Evolutionary conservation across 2,113 vertebrate species (phyloP).

Genomic region (Synchiropus splendidus): DNA sequence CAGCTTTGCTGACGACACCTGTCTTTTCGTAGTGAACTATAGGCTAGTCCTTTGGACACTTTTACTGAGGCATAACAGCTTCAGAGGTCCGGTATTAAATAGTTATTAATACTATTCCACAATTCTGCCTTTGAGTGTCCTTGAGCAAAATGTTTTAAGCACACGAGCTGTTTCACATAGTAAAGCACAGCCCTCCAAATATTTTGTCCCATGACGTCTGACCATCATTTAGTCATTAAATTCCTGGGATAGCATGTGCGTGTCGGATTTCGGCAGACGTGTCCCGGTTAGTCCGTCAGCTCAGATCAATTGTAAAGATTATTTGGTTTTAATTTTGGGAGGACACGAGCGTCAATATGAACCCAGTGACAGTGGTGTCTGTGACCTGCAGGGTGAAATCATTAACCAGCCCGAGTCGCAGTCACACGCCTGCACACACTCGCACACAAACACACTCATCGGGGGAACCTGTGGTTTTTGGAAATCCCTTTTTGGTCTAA

Average conservation of each 20-base stretch:
- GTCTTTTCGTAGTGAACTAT: too few species aligned
- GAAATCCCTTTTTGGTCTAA: not conserved
- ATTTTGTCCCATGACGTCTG: not conserved
- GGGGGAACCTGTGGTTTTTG: conserved; percentile 4
- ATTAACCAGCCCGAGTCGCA: conserved; percentile 31
- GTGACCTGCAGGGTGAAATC: conserved; percentile 53
- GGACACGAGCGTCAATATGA: conserved; percentile 30
- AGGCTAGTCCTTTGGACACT: too few species aligned
- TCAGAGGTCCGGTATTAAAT: too few species aligned
- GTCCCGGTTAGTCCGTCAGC: conserved; percentile 10
- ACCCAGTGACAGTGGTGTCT: conserved; percentile 38
- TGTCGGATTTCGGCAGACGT: conserved; percentile 13
- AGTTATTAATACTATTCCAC: too few species aligned
- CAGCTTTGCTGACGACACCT: too few species aligned
- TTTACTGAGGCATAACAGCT: too few species aligned
- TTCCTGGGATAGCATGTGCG: conserved; percentile 4
- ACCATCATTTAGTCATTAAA: conserved; percentile 6
- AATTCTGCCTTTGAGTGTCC: too few species aligned
- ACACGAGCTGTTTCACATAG: not conserved
- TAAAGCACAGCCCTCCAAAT: not conserved
- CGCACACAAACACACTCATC: conserved; percentile 8
- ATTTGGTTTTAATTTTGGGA: conserved; percentile 25
- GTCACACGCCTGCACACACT: conserved; percentile 11
- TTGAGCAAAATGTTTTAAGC: not conserved
- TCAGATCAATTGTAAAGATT: conserved; percentile 11